A percentile compares a stretch with the other conserved stretches of the same genome.
Evolutionary conservation across 2,888 invertebrate genomes (phyloP).

Genomic region (Microdon myrmicae): DNA sequence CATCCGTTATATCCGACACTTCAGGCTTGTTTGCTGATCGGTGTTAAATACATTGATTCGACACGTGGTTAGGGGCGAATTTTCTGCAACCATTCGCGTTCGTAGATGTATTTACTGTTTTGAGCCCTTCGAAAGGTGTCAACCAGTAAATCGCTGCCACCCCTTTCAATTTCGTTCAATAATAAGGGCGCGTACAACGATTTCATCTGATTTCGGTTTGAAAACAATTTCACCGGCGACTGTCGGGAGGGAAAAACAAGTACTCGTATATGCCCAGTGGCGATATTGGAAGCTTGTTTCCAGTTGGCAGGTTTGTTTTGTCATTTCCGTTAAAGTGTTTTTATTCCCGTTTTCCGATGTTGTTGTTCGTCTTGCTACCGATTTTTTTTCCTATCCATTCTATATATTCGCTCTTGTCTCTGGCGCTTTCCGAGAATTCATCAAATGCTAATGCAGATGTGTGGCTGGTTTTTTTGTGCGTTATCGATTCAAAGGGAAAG

Average conservation of each 20-base stretch:
- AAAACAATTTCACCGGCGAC: slow-evolving; percentile 14
- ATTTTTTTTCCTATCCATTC: too few species aligned
- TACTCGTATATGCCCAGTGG: slow-evolving; percentile 1
- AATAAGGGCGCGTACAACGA: too few species aligned
- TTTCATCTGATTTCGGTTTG: slow-evolving; percentile 1
- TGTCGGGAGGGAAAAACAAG: background rate
- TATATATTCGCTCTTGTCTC: background rate
- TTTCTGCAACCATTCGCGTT: background rate
- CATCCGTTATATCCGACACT: background rate
- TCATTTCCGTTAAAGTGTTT: slow-evolving; percentile 3
- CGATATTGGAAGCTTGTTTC: slow-evolving; percentile 19
- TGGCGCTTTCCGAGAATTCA: background rate
- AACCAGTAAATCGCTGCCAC: background rate
- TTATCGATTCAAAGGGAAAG: slow-evolving; percentile 20
- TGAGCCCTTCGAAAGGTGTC: background rate
- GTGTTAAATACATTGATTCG: slow-evolving; percentile 5
- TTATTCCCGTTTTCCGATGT: background rate
- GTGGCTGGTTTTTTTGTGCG: slow-evolving; percentile 3
- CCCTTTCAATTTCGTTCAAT: too few species aligned
- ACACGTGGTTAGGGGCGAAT: background rate
- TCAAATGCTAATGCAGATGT: slow-evolving; percentile 2
- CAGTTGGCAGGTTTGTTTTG: slow-evolving; percentile 3
- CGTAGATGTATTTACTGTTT: background rate
- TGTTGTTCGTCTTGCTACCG: background rate
- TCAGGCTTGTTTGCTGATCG: too few species aligned